Evolutionary conservation across 2,888 invertebrate genomes (phyloP).

Genomic region (Protonemura montana): DNA sequence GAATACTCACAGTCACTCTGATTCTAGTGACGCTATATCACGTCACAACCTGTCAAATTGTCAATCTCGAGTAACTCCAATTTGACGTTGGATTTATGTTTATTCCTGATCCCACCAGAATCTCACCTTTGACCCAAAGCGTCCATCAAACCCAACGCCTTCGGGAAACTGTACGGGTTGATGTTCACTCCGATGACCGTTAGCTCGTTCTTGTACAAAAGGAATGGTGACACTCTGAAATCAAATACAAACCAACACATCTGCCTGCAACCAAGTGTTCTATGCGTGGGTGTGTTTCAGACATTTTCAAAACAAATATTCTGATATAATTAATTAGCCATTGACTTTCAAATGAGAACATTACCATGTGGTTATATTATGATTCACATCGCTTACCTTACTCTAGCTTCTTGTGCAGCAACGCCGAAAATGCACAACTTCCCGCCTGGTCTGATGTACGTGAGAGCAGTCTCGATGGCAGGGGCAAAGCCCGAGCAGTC

Average conservation of each 20-base stretch:
- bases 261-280: background rate
- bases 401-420: conserved; percentile 63
- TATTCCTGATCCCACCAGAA: no score
- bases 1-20: no score
- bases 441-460: conserved; percentile 67
- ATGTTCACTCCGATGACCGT: conserved; percentile 71
- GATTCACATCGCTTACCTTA: no score
- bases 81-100: no score
- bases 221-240: conserved; percentile 65
- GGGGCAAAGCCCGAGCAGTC: conserved; percentile 77
- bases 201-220: conserved; percentile 70
- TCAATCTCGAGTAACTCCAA: no score
- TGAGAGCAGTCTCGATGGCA: conserved; percentile 70
- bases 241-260: background rate
- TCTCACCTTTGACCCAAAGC: conserved; percentile 69
- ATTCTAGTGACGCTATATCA: no score
- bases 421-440: conserved; percentile 76
- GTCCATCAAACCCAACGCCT: conserved; percentile 68
- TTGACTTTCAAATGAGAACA: no score
- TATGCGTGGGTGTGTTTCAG: no score
- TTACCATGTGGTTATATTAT: no score
- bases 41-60: background rate
- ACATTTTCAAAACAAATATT: no score
- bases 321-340: no score
- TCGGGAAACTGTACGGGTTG: conserved; percentile 73